Conservation (phyloP, 1,140 invertebrate genomes). For the Phymastichus coffea region DNA sequence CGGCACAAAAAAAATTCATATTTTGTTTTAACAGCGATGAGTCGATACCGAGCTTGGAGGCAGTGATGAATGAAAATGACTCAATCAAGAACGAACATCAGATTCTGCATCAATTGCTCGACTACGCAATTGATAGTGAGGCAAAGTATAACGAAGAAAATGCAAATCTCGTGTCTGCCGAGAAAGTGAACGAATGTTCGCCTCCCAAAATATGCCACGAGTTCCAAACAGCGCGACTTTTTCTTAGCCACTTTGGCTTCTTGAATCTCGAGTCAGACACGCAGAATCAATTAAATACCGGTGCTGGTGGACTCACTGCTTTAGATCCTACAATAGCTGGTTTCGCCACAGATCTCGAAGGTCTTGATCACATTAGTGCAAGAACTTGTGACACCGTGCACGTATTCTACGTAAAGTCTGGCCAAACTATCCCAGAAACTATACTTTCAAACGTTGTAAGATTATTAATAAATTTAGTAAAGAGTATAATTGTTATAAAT, state of each 20-base stretch:
- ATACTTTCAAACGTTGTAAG: constrained; percentile 83
- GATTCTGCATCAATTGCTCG: constrained; percentile 44
- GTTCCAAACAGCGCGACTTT: constrained; percentile 90
- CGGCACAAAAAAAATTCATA: not conserved
- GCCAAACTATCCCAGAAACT: constrained; percentile 73
- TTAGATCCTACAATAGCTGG: constrained; percentile 73
- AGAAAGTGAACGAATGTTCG: constrained; percentile 69
- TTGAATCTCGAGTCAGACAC: constrained; percentile 74
- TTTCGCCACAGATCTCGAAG: constrained; percentile 72
- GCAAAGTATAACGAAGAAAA: constrained; percentile 57
- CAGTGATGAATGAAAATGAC: constrained; percentile 64
- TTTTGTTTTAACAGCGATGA: constrained; percentile 64
- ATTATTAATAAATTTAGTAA: constrained; percentile 29
- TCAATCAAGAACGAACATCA: constrained; percentile 55
- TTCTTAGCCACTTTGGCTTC: constrained; percentile 93
- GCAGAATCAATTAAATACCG: constrained; percentile 46
- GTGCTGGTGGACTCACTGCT: constrained; percentile 68
- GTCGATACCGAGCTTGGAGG: constrained; percentile 77
- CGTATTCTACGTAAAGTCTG: constrained; percentile 89
- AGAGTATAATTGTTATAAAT: constrained; percentile 5
- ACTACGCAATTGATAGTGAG: constrained; percentile 56
- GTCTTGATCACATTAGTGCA: constrained; percentile 77
- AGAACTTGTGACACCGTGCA: constrained; percentile 91
- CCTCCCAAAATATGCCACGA: constrained; percentile 83
- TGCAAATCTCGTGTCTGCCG: constrained; percentile 53